A percentile compares a stretch with the other conserved stretches of the same genome.
Evolutionary conservation across 2,797 vertebrate species (phyloP).

Genomic region (Cyprinodon diabolis): DNA sequence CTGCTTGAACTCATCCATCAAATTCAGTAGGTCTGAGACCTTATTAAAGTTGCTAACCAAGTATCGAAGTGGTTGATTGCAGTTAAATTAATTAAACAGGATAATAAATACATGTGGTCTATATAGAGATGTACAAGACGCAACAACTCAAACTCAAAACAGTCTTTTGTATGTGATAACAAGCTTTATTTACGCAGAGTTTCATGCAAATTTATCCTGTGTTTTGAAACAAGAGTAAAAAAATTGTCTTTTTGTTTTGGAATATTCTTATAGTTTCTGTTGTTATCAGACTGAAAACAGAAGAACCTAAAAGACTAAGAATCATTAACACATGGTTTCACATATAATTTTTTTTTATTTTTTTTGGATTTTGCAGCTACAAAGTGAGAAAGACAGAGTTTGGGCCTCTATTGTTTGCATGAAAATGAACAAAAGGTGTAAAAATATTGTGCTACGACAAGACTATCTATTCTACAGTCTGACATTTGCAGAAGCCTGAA

Average conservation of each 20-base stretch:
- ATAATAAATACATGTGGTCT: background rate
- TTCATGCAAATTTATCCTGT: background rate
- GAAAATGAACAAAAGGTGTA: slow-evolving; percentile 77
- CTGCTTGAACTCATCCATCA: background rate
- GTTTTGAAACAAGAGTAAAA: background rate
- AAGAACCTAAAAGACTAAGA: too few species aligned
- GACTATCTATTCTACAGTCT: slow-evolving; percentile 79
- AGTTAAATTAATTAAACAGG: background rate
- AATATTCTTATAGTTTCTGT: too few species aligned
- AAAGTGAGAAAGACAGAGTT: slow-evolving; percentile 22
- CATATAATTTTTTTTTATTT: background rate
- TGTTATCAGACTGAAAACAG: too few species aligned
- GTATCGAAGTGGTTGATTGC: background rate
- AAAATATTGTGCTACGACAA: slow-evolving; percentile 86
- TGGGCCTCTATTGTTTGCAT: slow-evolving; percentile 23
- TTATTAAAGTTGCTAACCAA: background rate
- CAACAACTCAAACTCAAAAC: background rate
- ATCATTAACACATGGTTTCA: background rate
- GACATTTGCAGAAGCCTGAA: slow-evolving; percentile 86
- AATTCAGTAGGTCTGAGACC: background rate
- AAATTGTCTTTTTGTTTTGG: too few species aligned
- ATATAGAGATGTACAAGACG: background rate
- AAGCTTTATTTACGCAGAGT: too few species aligned
- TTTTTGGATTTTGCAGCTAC: background rate
- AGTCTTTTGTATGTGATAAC: too few species aligned